Base-by-base conservation (phyloP, 2,797 vertebrate species). In the Ptychobarbus kaznakovi region DNA sequence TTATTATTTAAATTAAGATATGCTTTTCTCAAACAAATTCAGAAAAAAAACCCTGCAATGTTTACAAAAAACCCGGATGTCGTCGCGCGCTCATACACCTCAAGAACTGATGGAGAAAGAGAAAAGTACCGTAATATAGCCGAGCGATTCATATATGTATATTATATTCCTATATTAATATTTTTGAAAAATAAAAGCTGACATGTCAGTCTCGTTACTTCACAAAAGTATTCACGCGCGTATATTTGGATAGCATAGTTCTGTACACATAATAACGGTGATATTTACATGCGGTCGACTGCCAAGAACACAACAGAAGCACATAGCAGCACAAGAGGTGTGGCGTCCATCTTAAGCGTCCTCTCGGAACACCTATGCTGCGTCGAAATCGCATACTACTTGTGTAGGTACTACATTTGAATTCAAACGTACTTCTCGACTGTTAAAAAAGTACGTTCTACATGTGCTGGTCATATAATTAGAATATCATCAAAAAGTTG, bases 151-250 rank as follows among this genome's bases (percentile, higher is more conserved):
- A 90, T 91, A 90, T 89, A 90, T 90, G 83, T 90, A 88, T 91
- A 90, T 91, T 90, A 91, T 91, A 90, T 87, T 88, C 88, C 87
- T 92, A 91, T 92, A 92, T 90, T 88, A 82, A 92, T 90, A 89
- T 79, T 90, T 90, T 35, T 88, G 85, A 92, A 92, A 92, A 92
- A 92, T 92, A 92, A 92, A 91, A 92, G 91, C 90, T 89, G 90
- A 91, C 90, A 91, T 92, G 90, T 92, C 89, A 89, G 90, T 92
- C 83, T 91, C 86, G 86, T 89, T 89, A 90, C 89, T 91, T 92
- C 90, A 92, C 91, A 90, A 90, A 92, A 91, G 90, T 92, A 92
- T 92, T 91, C 91, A 92, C 92, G 91, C 89, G 88, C 90, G 89
- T 91, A 91, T 92, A 92, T 90, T 90, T 90, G 91, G 89, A 90